Evolutionary conservation across 2,797 vertebrate genomes (phyloP), one percentile per base, ranked within the genome.

Genomic region (Cryptoblepharus egeriae): DNA sequence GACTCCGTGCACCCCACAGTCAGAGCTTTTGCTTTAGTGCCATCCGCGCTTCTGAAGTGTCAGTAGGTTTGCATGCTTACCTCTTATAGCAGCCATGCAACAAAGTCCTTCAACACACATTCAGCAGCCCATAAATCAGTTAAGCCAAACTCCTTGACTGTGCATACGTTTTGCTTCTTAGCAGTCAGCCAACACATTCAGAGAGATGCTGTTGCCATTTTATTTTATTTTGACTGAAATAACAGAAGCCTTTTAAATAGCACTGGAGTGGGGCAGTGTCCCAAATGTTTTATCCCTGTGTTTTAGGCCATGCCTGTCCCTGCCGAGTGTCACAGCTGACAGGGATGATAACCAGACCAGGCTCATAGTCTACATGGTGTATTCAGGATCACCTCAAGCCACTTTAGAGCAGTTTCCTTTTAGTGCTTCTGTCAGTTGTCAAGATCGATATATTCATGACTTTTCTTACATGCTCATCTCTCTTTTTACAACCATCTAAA

Each of bases 11-110:
- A 63, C 42, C 12, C 16, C 49, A 20, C 12, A 35, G 37, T 45
- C 10, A 30, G 60, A 37, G 87, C 86, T 91, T 88, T 81, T 82
- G 89, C 91, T 90, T 89, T 69, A 70, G 84, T 1, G 1, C 82
- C 81, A 88, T 87, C 84, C 81, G 3, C 6, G 80, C 91, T 82
- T 77, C 49, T 83, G 80, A 37, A 20, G 35, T 45, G 60, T 49
- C 30, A 5, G 65, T 63, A 65, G 61, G 61, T 9, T 10, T 15
- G 89, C 80, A 85, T 87, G 88, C 24, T 1, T 76, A 26, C 57
- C 55, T 61, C 55, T n/a, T 37, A 35, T 2, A 52, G 24, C 32
- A 28, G 13, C 52, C 49, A 55, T 80, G 42, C 58, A 64, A 42
- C n/a, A 32, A 49, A 77, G 65, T 77, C 61, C 57, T 75, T 75